Evolutionary conservation across 2,888 invertebrate species (phyloP).

Genomic region (Idaea aversata): DNA sequence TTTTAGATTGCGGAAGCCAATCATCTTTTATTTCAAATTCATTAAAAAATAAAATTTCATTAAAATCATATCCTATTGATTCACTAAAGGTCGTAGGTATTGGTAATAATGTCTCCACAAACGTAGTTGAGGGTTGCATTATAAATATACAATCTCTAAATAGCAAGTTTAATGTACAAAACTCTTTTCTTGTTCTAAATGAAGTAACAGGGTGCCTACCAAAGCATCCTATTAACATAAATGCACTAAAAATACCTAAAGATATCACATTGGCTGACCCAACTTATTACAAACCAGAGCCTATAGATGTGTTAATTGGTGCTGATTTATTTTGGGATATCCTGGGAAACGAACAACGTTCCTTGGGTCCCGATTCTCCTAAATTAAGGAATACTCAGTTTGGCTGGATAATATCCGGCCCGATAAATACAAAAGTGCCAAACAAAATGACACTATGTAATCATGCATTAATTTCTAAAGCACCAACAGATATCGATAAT

Average conservation of each 20-base stretch:
- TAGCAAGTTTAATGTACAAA: slow-evolving; percentile 13
- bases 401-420: slow-evolving; percentile 35
- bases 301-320: slow-evolving; percentile 21
- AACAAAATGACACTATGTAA: slow-evolving; percentile 10
- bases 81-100: slow-evolving; percentile 22
- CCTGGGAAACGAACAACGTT: slow-evolving; percentile 22
- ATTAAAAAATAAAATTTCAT: too few species aligned
- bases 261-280: slow-evolving; percentile 23
- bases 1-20: too few species aligned
- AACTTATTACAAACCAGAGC: slow-evolving; percentile 16
- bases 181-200: slow-evolving; percentile 23
- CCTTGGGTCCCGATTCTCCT: slow-evolving; percentile 24
- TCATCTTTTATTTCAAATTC: too few species aligned
- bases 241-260: not conserved
- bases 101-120: slow-evolving; percentile 10
- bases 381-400: slow-evolving; percentile 23
- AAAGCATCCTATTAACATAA: not conserved
- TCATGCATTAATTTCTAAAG: slow-evolving; percentile 7
- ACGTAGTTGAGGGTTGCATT: slow-evolving; percentile 13
- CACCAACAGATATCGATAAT: slow-evolving; percentile 5
- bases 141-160: slow-evolving; percentile 15
- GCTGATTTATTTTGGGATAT: slow-evolving; percentile 29
- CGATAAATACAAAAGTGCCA: too few species aligned
- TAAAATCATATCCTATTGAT: too few species aligned
- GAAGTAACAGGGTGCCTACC: too few species aligned